Base-by-base conservation (phyloP, 30 jellyfish, hydroid and myxozoan species). In the Rhopilema esculentum region DNA sequence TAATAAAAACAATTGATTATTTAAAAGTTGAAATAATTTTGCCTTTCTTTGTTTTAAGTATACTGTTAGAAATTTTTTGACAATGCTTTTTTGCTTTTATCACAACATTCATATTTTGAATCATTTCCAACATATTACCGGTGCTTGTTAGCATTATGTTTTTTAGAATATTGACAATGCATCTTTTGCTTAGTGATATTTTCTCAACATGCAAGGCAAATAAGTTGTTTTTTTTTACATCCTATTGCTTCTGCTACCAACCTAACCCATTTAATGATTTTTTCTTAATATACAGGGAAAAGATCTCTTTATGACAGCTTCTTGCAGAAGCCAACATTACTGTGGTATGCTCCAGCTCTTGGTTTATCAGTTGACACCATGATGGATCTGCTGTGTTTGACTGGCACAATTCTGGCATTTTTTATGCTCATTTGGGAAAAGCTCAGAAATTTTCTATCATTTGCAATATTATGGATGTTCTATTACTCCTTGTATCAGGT, bases 401-500 rank as follows among this genome's bases (percentile, higher is more conserved):
- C 80, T 57, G 98, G 98, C 49, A 66, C 95, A 19, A 22, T 77
- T 18, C 27, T 89, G 24, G 84, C 98, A 23, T 64, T 90, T 32
- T 28, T 63, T 21, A 83, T 89, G 76, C 72, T 85, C 66, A 9
- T 84, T 0, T 79, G 77, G 24, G 68, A 57, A 23, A 71, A 82
- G 21, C 17, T 40, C 61, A 63, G 93, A 68, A 88, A 89, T 66
- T 31, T 52, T 50, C 8, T 85, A 4, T 49, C 68, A 12, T 94
- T 87, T 57, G 85, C 80, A 7, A 8, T 78, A 0, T 78, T 94
- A n/a, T 94, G 98, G 98, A 49, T 85, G n/a, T 62, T 94, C 40
- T 94, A 94, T 48, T 94, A 89, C 83, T 94, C 98, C 2, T 31
- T 94, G 1, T 94, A 94, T 33, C 98, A 89, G 97, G 98, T 94